These are phyloP conservation scores for Lycaon pictus DNA, from an alignment of 2,113 vertebrate species.

Conservation along the genomic window DNA sequence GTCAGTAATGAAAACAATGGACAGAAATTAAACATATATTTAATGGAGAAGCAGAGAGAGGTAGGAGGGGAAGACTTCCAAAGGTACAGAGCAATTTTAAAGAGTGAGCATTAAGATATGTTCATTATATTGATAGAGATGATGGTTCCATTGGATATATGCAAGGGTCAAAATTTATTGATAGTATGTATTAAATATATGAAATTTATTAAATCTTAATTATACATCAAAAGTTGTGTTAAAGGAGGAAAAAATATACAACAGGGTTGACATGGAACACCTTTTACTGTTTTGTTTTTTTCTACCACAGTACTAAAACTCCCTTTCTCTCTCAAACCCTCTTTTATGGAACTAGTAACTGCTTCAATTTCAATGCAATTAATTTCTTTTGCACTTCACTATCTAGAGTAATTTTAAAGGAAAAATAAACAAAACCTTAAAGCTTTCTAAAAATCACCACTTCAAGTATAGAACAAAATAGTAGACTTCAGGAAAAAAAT, in stretches of 20 bases:
- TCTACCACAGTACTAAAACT: not conserved
- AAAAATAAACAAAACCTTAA: conserved; percentile 6
- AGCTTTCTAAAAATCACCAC: conserved; percentile 46
- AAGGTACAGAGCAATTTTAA: not conserved
- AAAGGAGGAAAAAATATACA: not conserved
- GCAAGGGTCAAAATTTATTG: not conserved
- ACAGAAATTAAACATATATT: not conserved
- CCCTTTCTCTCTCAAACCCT: not conserved
- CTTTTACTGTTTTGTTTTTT: not conserved
- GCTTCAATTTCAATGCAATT: conserved; percentile 1
- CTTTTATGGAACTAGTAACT: not conserved
- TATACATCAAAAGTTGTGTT: not conserved
- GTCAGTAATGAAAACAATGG: not conserved
- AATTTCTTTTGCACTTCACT: not conserved
- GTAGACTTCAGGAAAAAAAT: conserved; percentile 71
- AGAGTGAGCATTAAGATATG: not conserved
- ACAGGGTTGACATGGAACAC: not conserved
- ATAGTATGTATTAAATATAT: not conserved
- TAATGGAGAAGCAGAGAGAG: not conserved
- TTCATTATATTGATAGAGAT: not conserved
- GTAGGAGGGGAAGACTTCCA: not conserved
- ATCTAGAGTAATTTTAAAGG: not conserved
- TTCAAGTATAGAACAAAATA: conserved; percentile 49
- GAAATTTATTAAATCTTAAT: not conserved
- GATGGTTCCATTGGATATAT: not conserved